Evolutionary conservation across 2,113 vertebrate species (phyloP).

Genomic region (Rhipidura dahli): DNA sequence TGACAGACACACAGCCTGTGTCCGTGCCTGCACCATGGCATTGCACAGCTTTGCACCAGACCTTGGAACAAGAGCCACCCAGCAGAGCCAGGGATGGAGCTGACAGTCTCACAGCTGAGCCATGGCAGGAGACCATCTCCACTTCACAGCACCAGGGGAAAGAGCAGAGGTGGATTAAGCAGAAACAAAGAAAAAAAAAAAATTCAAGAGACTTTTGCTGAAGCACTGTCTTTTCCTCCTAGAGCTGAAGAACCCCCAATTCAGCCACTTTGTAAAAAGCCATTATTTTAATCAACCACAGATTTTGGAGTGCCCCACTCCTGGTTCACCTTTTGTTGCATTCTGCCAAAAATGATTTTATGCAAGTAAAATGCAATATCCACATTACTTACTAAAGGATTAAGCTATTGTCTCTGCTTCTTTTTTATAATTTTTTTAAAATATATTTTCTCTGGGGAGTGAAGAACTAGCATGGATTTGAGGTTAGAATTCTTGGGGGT

Average conservation of each 20-base stretch:
- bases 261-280: not conserved
- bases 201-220: not conserved
- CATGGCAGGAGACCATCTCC: not conserved
- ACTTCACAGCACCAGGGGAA: rapidly evolving
- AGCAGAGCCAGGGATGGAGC: not conserved
- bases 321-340: not conserved
- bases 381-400: not conserved
- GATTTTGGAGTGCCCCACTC: not conserved
- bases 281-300: not conserved
- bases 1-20: too few species aligned
- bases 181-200: not conserved
- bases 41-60: rapidly evolving
- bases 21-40: rapidly evolving
- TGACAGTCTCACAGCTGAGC: not conserved
- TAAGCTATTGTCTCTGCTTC: not conserved
- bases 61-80: not conserved
- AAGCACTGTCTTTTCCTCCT: not conserved
- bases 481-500: not conserved
- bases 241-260: rapidly evolving
- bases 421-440: too few species aligned
- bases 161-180: not conserved
- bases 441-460: not conserved
- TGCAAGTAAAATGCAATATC: not conserved
- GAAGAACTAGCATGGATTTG: not conserved
- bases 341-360: not conserved